Conservation (phyloP, 1,140 invertebrate species). For the Cephus cinctus region DNA sequence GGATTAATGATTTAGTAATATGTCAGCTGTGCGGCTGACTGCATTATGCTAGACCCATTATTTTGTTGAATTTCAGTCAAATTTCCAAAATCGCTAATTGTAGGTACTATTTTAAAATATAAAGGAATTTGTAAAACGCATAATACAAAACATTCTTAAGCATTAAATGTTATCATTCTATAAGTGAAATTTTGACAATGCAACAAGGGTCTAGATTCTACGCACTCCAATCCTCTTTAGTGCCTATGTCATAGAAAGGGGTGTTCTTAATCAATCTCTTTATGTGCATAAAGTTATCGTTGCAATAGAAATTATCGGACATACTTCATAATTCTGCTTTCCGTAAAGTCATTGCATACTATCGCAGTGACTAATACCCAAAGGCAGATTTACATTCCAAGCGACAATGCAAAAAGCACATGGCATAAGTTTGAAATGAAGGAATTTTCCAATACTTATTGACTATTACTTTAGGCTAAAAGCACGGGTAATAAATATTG, state of each 20-base stretch:
- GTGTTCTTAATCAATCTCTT: slow-evolving; percentile 12
- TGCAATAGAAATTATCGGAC: background rate
- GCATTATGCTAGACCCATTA: slow-evolving; percentile 38
- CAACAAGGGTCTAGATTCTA: slow-evolving; percentile 29
- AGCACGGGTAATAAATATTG: background rate
- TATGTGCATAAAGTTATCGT: slow-evolving; percentile 11
- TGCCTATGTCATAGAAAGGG: slow-evolving; percentile 24
- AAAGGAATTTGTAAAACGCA: background rate
- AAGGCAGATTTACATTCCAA: slow-evolving; percentile 34
- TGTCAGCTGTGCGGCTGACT: slow-evolving; percentile 52
- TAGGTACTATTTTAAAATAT: background rate
- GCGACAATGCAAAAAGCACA: slow-evolving; percentile 35
- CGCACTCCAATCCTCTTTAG: slow-evolving; percentile 43
- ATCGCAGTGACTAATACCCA: slow-evolving; percentile 19
- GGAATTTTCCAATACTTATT: slow-evolving; percentile 1
- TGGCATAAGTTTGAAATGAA: slow-evolving; percentile 15
- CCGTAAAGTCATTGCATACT: slow-evolving; percentile 9
- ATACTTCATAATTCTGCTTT: slow-evolving; percentile 1
- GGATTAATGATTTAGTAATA: slow-evolving; percentile 25
- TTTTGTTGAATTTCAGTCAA: slow-evolving; percentile 10
- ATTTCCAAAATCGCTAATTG: background rate
- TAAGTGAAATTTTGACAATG: slow-evolving; percentile 11
- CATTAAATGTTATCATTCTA: background rate
- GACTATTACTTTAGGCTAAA: slow-evolving; percentile 2
- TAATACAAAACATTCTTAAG: background rate